Evolutionary conservation across 2,797 vertebrate genomes (phyloP).

Genomic region (Coracias cyanogaster): DNA sequence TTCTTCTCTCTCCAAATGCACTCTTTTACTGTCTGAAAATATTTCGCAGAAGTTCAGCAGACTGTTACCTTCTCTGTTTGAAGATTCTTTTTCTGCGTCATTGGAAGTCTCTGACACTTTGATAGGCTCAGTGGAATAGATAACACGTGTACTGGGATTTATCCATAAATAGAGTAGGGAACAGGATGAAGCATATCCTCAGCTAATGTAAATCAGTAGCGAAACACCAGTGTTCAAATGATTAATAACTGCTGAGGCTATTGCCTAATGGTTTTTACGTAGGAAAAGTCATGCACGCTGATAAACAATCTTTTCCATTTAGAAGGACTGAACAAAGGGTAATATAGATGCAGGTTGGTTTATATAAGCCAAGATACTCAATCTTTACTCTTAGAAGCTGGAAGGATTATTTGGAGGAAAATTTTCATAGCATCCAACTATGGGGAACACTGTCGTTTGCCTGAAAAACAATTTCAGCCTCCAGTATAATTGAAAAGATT

Average conservation of each 20-base stretch:
- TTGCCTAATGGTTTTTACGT: neutral
- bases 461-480: neutral
- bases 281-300: neutral
- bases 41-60: slow-evolving; percentile 44
- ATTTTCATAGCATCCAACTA: neutral
- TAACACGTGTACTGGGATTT: neutral
- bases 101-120: slow-evolving; percentile 34
- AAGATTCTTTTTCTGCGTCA: slow-evolving; percentile 12
- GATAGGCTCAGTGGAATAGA: slow-evolving; percentile 32
- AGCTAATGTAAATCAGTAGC: slow-evolving; percentile 8
- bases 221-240: neutral
- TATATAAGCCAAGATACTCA: neutral
- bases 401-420: neutral
- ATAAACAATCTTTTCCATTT: neutral
- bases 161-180: neutral
- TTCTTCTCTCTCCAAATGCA: neutral
- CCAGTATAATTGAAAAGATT: neutral
- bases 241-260: neutral
- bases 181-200: neutral
- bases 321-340: neutral
- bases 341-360: neutral
- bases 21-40: slow-evolving; percentile 17
- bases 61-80: slow-evolving; percentile 29
- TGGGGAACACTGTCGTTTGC: neutral
- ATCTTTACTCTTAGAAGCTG: neutral